Conservation (phyloP, 1,140 invertebrate genomes). For the Zaprionus capensis region DNA sequence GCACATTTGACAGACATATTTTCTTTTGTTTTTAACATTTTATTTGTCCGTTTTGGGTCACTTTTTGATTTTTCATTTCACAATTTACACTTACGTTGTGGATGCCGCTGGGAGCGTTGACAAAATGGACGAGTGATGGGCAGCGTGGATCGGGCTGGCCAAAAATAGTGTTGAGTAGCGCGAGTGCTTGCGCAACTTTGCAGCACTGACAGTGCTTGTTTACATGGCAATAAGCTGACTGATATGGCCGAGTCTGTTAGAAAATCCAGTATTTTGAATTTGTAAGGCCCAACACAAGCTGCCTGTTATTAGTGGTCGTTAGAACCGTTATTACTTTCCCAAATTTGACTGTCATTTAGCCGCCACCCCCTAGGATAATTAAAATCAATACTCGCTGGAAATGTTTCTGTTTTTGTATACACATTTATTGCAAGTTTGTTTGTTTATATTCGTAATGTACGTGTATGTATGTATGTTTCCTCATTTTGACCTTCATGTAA, state of each 20-base stretch:
- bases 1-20: neutral
- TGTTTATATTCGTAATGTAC: slow-evolving; percentile 75
- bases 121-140: slow-evolving; percentile 82
- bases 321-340: neutral
- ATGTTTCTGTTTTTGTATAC: slow-evolving; percentile 68
- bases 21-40: neutral
- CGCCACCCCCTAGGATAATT: neutral
- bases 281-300: neutral
- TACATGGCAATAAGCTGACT: neutral
- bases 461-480: slow-evolving; percentile 75
- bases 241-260: neutral
- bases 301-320: neutral
- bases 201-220: neutral
- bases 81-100: slow-evolving; percentile 86
- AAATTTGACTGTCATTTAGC: neutral
- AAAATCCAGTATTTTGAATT: slow-evolving; percentile 33
- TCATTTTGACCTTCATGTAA: slow-evolving; percentile 56
- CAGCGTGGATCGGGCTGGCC: slow-evolving; percentile 1
- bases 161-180: neutral
- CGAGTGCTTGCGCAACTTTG: neutral
- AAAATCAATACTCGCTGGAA: neutral
- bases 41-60: neutral
- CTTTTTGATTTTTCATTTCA: slow-evolving; percentile 42
- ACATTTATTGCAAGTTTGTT: slow-evolving; percentile 81
- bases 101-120: slow-evolving; percentile 89